Base-by-base conservation (phyloP, 2,888 invertebrate genomes). In the Crocallis elinguaria region DNA sequence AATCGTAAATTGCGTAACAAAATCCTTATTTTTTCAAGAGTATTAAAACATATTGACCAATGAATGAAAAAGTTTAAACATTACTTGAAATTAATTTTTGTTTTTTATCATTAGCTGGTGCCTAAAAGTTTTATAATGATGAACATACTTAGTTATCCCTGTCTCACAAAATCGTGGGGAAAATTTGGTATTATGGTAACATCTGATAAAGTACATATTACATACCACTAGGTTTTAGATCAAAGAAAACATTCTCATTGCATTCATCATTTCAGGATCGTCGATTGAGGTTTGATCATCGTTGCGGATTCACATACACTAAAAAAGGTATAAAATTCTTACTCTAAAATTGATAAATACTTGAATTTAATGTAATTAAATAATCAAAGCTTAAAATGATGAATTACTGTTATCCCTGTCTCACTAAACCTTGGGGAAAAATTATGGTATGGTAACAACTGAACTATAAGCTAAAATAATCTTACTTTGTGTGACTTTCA, bases 321-420 rank as follows among this genome's bases (percentile, higher is more conserved):
- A n/a, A n/a, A n/a, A n/a, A n/a, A n/a, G n/a, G n/a, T n/a, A n/a
- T n/a, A n/a, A n/a, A n/a, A n/a, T n/a, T n/a, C n/a, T n/a, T n/a
- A n/a, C n/a, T n/a, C n/a, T n/a, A n/a, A n/a, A n/a, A n/a, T n/a
- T n/a, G n/a, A n/a, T n/a, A n/a, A n/a, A n/a, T n/a, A n/a, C n/a
- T n/a, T n/a, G n/a, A n/a, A n/a, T n/a, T n/a, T n/a, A n/a, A n/a
- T n/a, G n/a, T n/a, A n/a, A n/a, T n/a, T n/a, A n/a, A n/a, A n/a
- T n/a, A n/a, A n/a, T n/a, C n/a, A n/a, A n/a, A n/a, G n/a, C 0
- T n/a, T 27, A 27, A 16, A n/a, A 79, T 83, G 82, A 83, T 83
- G 81, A 82, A 68, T 66, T 72, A 64, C 67, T 78, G 84, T 84
- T 84, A 84, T 83, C 84, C 84, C 84, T 84, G 84, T 73, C 82